These are phyloP conservation scores for Dromococcyx pavoninus DNA, from an alignment of 2,797 vertebrate genomes.

Conservation along the genomic window DNA sequence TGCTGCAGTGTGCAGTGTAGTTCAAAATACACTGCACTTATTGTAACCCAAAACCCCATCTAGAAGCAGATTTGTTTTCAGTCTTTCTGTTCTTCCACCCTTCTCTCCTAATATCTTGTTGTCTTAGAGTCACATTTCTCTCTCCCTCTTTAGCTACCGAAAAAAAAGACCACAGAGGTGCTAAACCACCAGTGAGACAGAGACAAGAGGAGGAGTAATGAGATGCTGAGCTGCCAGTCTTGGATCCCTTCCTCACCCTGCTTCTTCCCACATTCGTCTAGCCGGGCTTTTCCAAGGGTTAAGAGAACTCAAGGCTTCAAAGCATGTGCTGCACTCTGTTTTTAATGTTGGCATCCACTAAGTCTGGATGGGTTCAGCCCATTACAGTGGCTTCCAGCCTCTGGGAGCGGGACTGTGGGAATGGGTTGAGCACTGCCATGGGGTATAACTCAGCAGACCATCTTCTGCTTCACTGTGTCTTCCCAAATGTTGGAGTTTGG, in stretches of 20 bases:
- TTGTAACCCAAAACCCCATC: not conserved
- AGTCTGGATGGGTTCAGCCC: not conserved
- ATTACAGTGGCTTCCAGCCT: not conserved
- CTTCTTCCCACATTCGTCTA: not conserved
- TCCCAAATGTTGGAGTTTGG: not conserved
- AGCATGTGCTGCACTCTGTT: not conserved
- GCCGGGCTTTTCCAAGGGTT: not conserved
- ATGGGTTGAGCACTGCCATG: not conserved
- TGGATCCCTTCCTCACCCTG: not conserved
- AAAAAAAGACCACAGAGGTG: slow-evolving; percentile 11
- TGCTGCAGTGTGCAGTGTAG: fast-evolving
- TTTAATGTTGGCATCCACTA: not conserved
- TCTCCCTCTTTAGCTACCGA: not conserved
- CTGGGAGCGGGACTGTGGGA: not conserved
- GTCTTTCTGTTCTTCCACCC: not conserved
- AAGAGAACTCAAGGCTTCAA: not conserved
- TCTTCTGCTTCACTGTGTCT: not conserved
- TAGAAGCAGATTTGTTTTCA: not conserved
- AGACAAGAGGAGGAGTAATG: not conserved
- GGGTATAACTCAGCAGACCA: not conserved
- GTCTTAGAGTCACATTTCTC: not conserved
- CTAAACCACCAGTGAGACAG: not conserved
- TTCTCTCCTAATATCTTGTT: not conserved
- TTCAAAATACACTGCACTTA: not conserved
- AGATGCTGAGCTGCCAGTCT: not conserved